Evolutionary conservation across 2,113 vertebrate species (phyloP), one percentile per base, ranked within the genome.

Genomic region (Sinocyclocheilus rhinocerous): DNA sequence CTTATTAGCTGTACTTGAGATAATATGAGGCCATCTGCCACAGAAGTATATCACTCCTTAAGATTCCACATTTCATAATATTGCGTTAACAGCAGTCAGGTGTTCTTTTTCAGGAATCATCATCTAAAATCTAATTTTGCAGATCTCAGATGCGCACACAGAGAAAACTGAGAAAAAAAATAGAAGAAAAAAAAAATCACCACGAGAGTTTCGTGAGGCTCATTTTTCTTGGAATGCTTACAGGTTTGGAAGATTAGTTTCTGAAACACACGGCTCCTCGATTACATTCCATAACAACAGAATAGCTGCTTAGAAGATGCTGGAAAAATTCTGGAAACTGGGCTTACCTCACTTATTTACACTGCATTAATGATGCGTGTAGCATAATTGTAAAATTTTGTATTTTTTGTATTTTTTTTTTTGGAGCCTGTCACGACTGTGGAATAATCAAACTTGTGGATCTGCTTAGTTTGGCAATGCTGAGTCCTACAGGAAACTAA

Each of bases 401-500:
- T 48, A 48, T 48, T 48, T 48, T 48, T 48, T 3, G 2, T 9
- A 45, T 0, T 2, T 45, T 2, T 63, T 2, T 67, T 88, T 88
- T 88, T 83, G 52, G 76, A 81, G 86, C 81, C 48, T 77, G 85
- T 85, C 55, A 45, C 77, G 63, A 85, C 77, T 69, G 88, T 81
- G 61, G 45, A 55, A 81, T 86, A 90, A 91, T 89, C 89, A 91
- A 87, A 61, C 52, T 29, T 84, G 20, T 82, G 86, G 84, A 85
- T 84, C 84, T 85, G 73, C n/a, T 76, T 81, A 85, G 70, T 70
- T 79, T 55, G 85, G 88, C 87, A 48, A 81, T 87, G 48, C 42
- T 55, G 33, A 77, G 85, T 78, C 45, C 65, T 73, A 57, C 77
- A 93, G 91, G 91, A 92, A 92, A 88, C 88, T 69, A 42, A 83